A percentile compares a stretch with the other conserved stretches of the same genome.
phyloP scores from a whole-genome alignment of 2,888 invertebrate genomes.

The Muscina levida region DNA sequence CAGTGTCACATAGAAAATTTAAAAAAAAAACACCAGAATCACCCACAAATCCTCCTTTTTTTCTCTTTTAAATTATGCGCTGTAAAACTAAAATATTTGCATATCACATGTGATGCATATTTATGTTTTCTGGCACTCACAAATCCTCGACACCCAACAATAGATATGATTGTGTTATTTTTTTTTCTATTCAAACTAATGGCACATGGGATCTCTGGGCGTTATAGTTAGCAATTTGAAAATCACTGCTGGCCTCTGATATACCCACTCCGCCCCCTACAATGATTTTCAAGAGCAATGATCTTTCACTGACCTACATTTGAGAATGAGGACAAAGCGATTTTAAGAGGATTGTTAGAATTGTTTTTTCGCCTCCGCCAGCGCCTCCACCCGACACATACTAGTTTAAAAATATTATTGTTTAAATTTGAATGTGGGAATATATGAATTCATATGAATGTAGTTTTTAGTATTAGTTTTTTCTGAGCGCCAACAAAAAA shows the following conservation, averaged over 20 bases:
- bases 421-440: not conserved
- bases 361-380: too few relatives aligned
- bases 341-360: too few relatives aligned
- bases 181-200: not conserved
- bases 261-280: not conserved
- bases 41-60: too few relatives aligned
- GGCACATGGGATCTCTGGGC: not conserved
- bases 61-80: conserved; percentile 21
- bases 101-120: conserved; percentile 24
- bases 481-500: not conserved
- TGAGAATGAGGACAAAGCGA: not conserved
- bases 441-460: not conserved
- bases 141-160: conserved; percentile 7
- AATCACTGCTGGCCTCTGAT: too few relatives aligned
- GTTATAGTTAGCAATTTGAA: conserved; percentile 2
- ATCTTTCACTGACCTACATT: conserved; percentile 19
- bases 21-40: too few relatives aligned
- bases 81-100: conserved; percentile 24
- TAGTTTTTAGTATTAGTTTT: not conserved
- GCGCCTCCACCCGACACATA: too few relatives aligned
- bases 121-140: conserved; percentile 28
- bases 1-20: too few relatives aligned
- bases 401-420: not conserved
- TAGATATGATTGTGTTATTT: conserved; percentile 12
- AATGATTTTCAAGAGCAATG: conserved; percentile 29